Evolutionary conservation across 2,113 vertebrate genomes (phyloP).

Genomic region (Circaetus gallicus): DNA sequence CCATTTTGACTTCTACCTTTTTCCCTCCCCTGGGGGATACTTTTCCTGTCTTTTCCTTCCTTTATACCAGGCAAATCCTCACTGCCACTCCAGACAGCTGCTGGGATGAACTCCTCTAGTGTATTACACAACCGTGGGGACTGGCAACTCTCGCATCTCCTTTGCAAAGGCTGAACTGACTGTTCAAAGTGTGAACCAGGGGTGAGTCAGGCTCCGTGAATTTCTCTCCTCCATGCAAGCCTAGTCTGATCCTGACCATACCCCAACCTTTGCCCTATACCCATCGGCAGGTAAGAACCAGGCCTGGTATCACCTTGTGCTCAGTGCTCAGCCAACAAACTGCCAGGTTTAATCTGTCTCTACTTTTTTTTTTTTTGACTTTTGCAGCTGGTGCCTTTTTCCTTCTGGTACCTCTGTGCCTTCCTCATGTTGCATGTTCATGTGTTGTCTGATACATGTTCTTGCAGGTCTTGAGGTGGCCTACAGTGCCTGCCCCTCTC

Average conservation of each 20-base stretch:
- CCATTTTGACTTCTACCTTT: not conserved
- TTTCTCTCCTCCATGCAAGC: not conserved
- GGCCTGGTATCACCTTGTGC: not conserved
- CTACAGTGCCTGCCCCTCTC: not conserved
- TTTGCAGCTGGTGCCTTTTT: not conserved
- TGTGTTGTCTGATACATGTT: not conserved
- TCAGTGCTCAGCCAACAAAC: not conserved
- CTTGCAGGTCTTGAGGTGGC: not conserved
- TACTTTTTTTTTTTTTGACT: rapidly evolving
- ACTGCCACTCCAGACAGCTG: not conserved
- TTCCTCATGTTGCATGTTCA: not conserved
- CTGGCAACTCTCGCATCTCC: not conserved
- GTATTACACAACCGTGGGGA: not conserved
- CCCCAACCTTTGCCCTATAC: not conserved
- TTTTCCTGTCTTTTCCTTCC: not conserved
- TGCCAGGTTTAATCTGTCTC: not conserved
- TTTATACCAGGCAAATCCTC: not conserved
- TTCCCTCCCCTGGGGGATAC: not conserved
- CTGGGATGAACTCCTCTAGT: not conserved
- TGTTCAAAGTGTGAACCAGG: not conserved
- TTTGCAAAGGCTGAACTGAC: not conserved
- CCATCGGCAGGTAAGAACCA: not conserved
- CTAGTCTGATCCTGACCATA: not conserved
- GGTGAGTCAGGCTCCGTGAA: not conserved
- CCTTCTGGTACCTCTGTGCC: not conserved